Evolutionary conservation across 2,888 invertebrate species (phyloP).

Genomic region (Sturmia bella): DNA sequence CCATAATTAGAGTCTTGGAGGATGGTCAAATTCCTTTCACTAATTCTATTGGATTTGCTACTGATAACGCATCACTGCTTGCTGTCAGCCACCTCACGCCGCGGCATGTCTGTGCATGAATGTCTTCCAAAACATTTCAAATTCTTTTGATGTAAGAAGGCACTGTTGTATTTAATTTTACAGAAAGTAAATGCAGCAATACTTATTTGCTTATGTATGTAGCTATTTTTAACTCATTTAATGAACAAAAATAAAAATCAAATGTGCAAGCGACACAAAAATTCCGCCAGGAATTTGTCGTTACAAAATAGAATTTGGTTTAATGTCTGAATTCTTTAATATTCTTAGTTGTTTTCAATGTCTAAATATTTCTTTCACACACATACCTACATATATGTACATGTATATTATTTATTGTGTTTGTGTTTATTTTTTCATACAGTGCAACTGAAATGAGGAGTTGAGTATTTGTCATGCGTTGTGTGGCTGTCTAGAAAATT

Average conservation of each 20-base stretch:
- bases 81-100: neutral
- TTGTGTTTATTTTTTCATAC: conserved; percentile 20
- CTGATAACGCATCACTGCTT: too few species aligned
- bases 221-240: conserved; percentile 22
- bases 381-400: neutral
- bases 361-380: conserved; percentile 11
- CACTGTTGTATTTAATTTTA: conserved; percentile 48
- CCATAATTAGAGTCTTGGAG: too few species aligned
- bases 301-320: conserved; percentile 49
- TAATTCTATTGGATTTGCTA: too few species aligned
- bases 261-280: conserved; percentile 42
- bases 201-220: conserved; percentile 33
- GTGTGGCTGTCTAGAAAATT: conserved; percentile 47
- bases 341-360: conserved; percentile 32
- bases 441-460: conserved; percentile 34
- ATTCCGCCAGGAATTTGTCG: conserved; percentile 65
- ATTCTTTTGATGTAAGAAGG: conserved; percentile 45
- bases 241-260: neutral
- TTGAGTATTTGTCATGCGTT: conserved; percentile 48
- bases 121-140: conserved; percentile 12
- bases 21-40: too few species aligned
- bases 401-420: conserved; percentile 8
- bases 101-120: neutral
- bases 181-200: conserved; percentile 46
- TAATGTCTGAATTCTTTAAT: conserved; percentile 60